phyloP scores from a whole-genome alignment of 1,140 invertebrate species.

The Akabosia matsudoensis region DNA sequence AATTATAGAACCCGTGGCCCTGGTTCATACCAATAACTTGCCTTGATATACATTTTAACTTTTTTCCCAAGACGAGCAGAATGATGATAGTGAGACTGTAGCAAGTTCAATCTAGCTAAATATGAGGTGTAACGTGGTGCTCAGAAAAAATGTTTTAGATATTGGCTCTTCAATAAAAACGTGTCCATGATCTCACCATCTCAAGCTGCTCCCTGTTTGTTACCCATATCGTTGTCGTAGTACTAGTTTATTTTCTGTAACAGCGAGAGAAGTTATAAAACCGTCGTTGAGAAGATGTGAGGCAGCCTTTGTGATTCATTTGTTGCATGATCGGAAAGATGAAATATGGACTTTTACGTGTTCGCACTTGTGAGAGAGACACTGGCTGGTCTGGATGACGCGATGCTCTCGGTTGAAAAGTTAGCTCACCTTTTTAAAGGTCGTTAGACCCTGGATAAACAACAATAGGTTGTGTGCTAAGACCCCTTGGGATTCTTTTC shows the following conservation, averaged over 20 bases:
- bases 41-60: not conserved
- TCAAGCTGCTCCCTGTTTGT: not conserved
- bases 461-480: not conserved
- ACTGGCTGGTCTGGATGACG: not conserved
- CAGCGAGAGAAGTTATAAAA: not conserved
- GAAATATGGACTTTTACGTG: constrained; percentile 11
- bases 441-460: constrained; percentile 19
- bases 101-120: no score
- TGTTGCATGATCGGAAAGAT: not conserved
- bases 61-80: not conserved
- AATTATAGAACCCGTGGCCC: no score
- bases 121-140: no score
- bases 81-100: no score
- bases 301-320: constrained; percentile 6
- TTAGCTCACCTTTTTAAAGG: constrained; percentile 16
- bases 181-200: not conserved
- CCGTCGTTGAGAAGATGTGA: not conserved
- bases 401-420: not conserved
- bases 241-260: not conserved
- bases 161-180: no score
- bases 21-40: no score
- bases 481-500: not conserved
- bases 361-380: not conserved
- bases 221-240: not conserved
- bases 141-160: no score